Evolutionary conservation across 2,113 vertebrate genomes (phyloP).

Genomic region (Malurus melanocephalus): DNA sequence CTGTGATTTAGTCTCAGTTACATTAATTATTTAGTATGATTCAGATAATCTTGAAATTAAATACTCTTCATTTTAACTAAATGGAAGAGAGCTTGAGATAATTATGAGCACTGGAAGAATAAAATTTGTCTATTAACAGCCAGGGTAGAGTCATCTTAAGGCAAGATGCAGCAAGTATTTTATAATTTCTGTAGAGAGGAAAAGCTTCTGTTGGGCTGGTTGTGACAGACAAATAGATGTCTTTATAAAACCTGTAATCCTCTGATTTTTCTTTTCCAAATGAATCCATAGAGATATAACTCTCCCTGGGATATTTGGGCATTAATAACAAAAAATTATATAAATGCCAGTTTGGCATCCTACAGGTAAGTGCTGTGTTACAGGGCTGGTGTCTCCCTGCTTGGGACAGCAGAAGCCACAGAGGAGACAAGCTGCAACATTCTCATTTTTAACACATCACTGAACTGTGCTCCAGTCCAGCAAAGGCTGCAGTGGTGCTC

Average conservation of each 20-base stretch:
- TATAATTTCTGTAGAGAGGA: neutral
- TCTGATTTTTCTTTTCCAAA: neutral
- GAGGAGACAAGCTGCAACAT: neutral
- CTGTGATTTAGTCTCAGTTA: neutral
- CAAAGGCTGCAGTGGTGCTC: neutral
- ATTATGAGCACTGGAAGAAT: neutral
- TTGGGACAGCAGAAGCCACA: neutral
- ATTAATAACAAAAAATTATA: neutral
- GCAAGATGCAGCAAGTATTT: neutral
- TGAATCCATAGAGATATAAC: neutral
- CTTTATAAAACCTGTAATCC: neutral
- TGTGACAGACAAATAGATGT: neutral
- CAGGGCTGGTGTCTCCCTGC: neutral
- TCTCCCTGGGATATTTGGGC: neutral
- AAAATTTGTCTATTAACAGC: neutral
- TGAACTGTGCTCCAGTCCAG: neutral
- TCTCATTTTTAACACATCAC: neutral
- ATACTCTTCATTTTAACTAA: neutral
- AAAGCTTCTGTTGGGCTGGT: neutral
- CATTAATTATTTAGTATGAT: neutral
- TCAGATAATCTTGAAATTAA: neutral
- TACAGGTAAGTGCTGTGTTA: neutral
- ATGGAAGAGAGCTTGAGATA: neutral
- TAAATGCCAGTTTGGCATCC: neutral
- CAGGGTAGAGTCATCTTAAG: neutral